A percentile compares a stretch with the other conserved stretches of the same genome.
Conservation (phyloP, 1,140 invertebrate species). For the Drosophila tropicalis region DNA sequence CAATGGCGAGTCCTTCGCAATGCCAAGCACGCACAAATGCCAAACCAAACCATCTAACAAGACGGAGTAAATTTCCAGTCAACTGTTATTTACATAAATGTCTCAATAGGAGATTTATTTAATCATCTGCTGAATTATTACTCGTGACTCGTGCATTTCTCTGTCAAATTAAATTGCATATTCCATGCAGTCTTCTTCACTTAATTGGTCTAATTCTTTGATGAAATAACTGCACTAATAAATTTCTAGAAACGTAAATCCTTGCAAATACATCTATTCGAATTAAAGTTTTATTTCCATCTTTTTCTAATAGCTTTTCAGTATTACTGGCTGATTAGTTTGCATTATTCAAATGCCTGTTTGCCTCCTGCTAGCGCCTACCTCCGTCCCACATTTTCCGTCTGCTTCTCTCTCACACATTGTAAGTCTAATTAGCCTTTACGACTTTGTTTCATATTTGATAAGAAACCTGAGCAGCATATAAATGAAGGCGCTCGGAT, state of each 20-base stretch:
- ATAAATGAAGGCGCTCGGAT: conserved; percentile 60
- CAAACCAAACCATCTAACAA: background rate
- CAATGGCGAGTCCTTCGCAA: conserved; percentile 32
- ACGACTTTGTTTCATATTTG: conserved; percentile 81
- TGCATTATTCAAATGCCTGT: conserved; percentile 67
- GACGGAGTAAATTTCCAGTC: background rate
- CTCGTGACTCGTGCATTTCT: background rate
- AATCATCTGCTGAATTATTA: background rate
- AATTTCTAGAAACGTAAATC: background rate
- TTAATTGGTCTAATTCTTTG: background rate
- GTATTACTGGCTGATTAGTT: conserved; percentile 66
- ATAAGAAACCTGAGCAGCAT: conserved; percentile 77
- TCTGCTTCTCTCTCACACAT: conserved; percentile 52
- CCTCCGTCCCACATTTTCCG: background rate
- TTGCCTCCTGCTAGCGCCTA: background rate
- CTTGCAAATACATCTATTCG: background rate
- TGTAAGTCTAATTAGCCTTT: conserved; percentile 79
- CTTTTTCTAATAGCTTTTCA: conserved; percentile 50
- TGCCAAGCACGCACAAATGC: conserved; percentile 63
- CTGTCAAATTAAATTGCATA: background rate
- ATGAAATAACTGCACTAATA: background rate
- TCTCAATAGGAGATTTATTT: background rate
- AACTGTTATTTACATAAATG: conserved; percentile 5
- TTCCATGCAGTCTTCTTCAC: background rate
- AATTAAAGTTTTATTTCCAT: conserved; percentile 37